Conservation (phyloP, 2,888 invertebrate species). For the Xiphydria camelus region DNA sequence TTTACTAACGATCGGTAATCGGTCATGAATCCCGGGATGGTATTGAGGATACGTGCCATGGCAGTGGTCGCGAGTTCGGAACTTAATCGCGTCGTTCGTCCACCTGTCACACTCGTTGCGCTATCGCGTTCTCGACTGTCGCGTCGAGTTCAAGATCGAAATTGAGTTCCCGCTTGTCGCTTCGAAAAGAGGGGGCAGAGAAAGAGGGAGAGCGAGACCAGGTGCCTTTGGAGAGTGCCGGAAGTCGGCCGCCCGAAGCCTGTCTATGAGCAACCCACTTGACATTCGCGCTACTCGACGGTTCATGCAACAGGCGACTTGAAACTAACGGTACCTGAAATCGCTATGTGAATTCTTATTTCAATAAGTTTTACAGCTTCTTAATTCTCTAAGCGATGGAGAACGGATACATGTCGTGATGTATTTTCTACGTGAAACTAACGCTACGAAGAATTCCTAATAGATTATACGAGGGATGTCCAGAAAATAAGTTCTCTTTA, state of each 20-base stretch:
- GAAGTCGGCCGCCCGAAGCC: not conserved
- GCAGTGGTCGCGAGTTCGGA: not conserved
- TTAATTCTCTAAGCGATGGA: too few relatives aligned
- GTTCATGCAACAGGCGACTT: too few relatives aligned
- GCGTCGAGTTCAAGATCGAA: slow-evolving; percentile 3
- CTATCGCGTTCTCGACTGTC: slow-evolving; percentile 21
- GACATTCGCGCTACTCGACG: not conserved
- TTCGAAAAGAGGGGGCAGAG: not conserved
- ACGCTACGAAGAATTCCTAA: too few relatives aligned
- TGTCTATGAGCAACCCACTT: not conserved
- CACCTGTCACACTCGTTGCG: slow-evolving; percentile 14
- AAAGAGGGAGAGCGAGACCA: not conserved
- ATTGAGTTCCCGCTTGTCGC: slow-evolving; percentile 2
- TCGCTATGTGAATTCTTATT: too few relatives aligned
- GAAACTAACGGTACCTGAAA: too few relatives aligned
- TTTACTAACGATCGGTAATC: slow-evolving; percentile 15
- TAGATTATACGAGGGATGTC: too few relatives aligned
- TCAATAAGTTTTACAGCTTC: too few relatives aligned
- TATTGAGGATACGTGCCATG: slow-evolving; percentile 6
- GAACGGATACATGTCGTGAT: too few relatives aligned
- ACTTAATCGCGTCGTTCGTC: slow-evolving; percentile 1
- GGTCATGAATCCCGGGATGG: slow-evolving; percentile 11
- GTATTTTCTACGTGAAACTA: too few relatives aligned
- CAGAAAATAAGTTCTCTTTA: too few relatives aligned
- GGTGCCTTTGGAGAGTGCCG: not conserved